Conservation (phyloP, 2,797 vertebrate genomes). For the Falco cherrug region DNA sequence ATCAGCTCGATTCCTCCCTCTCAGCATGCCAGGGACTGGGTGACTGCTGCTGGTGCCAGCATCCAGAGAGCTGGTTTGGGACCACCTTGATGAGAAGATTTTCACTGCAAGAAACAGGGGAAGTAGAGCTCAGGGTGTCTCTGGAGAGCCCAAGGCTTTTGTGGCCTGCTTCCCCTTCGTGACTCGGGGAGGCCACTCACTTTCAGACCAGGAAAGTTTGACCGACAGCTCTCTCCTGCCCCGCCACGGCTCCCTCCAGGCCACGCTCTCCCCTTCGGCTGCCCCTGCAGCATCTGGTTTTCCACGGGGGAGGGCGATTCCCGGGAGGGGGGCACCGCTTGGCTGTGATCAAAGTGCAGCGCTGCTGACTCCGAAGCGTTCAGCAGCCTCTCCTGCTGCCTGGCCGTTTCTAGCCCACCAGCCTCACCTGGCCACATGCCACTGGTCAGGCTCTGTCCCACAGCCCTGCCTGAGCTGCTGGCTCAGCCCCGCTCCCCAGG, state of each 20-base stretch:
- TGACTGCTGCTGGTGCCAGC: background rate
- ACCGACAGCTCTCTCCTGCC: background rate
- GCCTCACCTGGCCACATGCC: background rate
- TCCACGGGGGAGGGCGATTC: rapidly evolving
- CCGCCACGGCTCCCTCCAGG: background rate
- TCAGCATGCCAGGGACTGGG: background rate
- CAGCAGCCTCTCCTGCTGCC: background rate
- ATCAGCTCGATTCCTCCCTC: background rate
- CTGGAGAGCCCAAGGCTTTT: background rate
- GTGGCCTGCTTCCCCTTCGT: background rate
- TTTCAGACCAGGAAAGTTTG: background rate
- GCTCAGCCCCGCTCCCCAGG: background rate
- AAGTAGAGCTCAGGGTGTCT: background rate
- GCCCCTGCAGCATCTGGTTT: background rate
- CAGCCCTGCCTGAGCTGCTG: background rate
- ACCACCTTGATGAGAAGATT: background rate
- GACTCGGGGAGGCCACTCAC: background rate
- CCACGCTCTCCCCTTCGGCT: background rate
- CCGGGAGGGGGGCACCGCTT: background rate
- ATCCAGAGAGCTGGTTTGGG: background rate
- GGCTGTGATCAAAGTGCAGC: background rate
- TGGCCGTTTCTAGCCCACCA: background rate
- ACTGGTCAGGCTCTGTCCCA: background rate
- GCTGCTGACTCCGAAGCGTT: background rate
- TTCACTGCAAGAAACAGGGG: background rate